These are phyloP conservation scores for Cryptoblepharus egeriae DNA, from an alignment of 2,797 vertebrate genomes.

Conservation along the genomic window DNA sequence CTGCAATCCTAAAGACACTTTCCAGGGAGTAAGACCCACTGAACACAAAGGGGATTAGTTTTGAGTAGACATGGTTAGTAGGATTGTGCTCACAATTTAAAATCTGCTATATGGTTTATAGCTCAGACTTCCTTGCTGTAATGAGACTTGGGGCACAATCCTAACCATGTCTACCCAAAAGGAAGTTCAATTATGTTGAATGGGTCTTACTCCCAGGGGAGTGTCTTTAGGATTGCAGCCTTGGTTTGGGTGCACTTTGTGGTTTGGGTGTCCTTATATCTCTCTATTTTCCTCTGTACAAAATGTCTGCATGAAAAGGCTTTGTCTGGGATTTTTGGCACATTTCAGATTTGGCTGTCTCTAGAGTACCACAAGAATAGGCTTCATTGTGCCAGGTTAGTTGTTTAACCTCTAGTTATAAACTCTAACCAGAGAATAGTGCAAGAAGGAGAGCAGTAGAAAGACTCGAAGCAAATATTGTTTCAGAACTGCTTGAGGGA, in stretches of 20 bases:
- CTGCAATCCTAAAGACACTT: too few relatives aligned
- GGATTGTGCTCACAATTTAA: too few relatives aligned
- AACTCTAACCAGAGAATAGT: slow-evolving; percentile 10
- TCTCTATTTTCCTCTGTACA: background rate
- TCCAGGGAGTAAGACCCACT: too few relatives aligned
- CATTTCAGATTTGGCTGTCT: background rate
- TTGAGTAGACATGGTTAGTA: too few relatives aligned
- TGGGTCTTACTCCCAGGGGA: too few relatives aligned
- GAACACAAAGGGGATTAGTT: too few relatives aligned
- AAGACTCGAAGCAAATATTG: slow-evolving; percentile 1
- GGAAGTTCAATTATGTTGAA: too few relatives aligned
- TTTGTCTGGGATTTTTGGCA: background rate
- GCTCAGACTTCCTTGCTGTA: background rate
- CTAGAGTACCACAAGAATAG: background rate
- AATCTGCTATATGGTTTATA: background rate
- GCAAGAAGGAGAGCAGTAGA: background rate
- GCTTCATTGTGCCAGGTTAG: background rate
- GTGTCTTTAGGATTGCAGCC: too few relatives aligned
- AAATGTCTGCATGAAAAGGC: background rate
- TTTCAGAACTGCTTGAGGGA: slow-evolving; percentile 29
- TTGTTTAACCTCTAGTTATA: background rate
- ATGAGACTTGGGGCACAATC: too few relatives aligned
- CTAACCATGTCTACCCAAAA: too few relatives aligned
- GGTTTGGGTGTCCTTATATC: background rate
- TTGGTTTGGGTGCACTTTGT: background rate